Percentiles rank a stretch among this genome's conserved stretches.
Conservation (phyloP, 2,797 vertebrate genomes). For the Monodelphis domestica region DNA sequence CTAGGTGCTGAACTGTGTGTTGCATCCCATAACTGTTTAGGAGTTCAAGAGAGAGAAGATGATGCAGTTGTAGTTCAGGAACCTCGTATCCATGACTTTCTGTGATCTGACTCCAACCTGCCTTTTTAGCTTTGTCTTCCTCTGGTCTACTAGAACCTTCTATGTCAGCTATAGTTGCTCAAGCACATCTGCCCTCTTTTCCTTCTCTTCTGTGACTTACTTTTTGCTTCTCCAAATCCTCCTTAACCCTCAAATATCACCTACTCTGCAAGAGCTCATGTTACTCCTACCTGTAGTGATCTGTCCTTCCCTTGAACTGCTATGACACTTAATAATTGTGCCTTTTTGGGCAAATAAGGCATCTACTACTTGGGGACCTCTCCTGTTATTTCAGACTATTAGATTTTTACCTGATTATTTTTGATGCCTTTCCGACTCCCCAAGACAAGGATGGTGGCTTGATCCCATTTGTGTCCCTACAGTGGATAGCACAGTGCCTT, state of each 20-base stretch:
- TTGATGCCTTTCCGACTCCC: neutral
- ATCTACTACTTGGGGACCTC: neutral
- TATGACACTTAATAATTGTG: neutral
- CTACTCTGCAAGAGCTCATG: neutral
- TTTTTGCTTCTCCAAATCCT: neutral
- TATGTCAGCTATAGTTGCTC: neutral
- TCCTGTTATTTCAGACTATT: neutral
- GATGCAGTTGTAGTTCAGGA: neutral
- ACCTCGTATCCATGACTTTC: neutral
- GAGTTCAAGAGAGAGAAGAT: neutral
- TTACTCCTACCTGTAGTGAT: neutral
- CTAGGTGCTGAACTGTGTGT: neutral
- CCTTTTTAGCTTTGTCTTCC: neutral
- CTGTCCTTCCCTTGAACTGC: neutral
- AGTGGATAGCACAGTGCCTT: neutral
- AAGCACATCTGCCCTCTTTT: neutral
- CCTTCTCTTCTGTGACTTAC: neutral
- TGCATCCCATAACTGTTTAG: neutral
- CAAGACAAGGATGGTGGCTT: neutral
- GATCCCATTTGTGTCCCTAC: neutral
- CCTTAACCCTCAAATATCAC: neutral
- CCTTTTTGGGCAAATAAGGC: neutral
- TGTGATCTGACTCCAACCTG: neutral
- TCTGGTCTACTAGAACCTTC: neutral
- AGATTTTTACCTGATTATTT: neutral